These are phyloP conservation scores for Ornithorhynchus anatinus DNA, from an alignment of 2,113 vertebrate species.

Conservation along the genomic window DNA sequence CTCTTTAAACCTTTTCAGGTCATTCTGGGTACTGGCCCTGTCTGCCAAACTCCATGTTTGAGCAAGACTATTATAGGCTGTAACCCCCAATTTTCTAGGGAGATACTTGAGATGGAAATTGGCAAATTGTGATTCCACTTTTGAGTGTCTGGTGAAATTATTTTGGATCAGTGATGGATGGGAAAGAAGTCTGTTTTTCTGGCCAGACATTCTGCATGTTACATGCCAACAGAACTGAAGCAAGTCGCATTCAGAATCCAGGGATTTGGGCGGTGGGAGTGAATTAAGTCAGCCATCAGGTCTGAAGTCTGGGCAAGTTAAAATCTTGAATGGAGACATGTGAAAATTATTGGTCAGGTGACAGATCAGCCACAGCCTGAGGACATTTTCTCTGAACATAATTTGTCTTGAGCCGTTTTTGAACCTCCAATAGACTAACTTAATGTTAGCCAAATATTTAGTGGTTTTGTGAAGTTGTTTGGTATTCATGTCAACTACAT, in stretches of 20 bases:
- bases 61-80: slow-evolving; percentile 38
- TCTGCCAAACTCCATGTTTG: slow-evolving; percentile 4
- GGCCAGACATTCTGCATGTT: slow-evolving; percentile 50
- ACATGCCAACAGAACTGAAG: slow-evolving; percentile 58
- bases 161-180: slow-evolving; percentile 68
- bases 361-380: slow-evolving; percentile 49
- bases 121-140: slow-evolving; percentile 62
- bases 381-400: slow-evolving; percentile 55
- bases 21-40: slow-evolving; percentile 9
- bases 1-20: slow-evolving; percentile 21
- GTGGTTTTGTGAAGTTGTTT: slow-evolving; percentile 73
- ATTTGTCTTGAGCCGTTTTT: slow-evolving; percentile 71
- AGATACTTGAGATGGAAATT: slow-evolving; percentile 72
- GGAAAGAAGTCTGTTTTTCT: slow-evolving; percentile 66
- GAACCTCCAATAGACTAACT: slow-evolving; percentile 72
- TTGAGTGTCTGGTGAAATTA: slow-evolving; percentile 75
- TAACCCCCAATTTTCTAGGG: slow-evolving; percentile 65
- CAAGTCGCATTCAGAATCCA: slow-evolving; percentile 38
- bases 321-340: slow-evolving; percentile 17
- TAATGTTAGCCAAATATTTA: slow-evolving; percentile 72
- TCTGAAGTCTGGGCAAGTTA: slow-evolving; percentile 42
- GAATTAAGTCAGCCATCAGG: slow-evolving; percentile 54
- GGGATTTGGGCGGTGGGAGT: slow-evolving; percentile 16
- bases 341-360: slow-evolving; percentile 60
- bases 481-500: slow-evolving; percentile 69